Evolutionary conservation across 2,113 vertebrate genomes (phyloP).

Genomic region (Rhadina sibilatrix): DNA sequence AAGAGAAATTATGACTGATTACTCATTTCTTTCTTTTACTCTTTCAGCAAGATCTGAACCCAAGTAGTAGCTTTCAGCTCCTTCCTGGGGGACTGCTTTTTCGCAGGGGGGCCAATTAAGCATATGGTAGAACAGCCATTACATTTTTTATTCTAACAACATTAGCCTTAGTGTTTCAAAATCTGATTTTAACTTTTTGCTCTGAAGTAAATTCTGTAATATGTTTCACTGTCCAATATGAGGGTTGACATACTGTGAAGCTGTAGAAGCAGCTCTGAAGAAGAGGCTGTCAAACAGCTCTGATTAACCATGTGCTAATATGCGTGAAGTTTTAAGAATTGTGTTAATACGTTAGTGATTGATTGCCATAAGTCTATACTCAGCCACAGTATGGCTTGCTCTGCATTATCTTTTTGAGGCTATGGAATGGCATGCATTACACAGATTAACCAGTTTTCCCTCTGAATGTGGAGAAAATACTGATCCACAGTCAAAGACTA

Average conservation of each 20-base stretch:
- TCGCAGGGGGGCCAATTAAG: neutral
- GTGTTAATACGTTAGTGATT: slow-evolving; percentile 4
- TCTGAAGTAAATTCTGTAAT: neutral
- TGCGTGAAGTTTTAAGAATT: neutral
- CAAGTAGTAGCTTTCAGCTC: neutral
- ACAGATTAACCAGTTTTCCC: slow-evolving; percentile 7
- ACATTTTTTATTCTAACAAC: neutral
- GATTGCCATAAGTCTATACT: neutral
- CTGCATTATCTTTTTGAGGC: neutral
- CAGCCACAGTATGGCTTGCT: neutral
- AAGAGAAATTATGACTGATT: slow-evolving; percentile 1
- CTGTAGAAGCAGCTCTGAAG: neutral
- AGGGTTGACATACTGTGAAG: neutral
- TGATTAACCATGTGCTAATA: neutral
- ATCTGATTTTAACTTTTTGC: neutral
- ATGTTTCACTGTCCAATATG: neutral
- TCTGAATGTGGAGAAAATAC: neutral
- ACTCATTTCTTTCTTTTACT: neutral
- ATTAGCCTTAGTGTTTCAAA: neutral
- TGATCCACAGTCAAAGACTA: neutral
- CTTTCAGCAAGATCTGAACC: neutral
- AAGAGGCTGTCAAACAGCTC: neutral
- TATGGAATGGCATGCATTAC: neutral
- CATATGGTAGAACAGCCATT: neutral
- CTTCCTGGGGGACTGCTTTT: neutral